Base-by-base conservation (phyloP, 1,140 invertebrate species). In the Drosophila pallidifrons region DNA sequence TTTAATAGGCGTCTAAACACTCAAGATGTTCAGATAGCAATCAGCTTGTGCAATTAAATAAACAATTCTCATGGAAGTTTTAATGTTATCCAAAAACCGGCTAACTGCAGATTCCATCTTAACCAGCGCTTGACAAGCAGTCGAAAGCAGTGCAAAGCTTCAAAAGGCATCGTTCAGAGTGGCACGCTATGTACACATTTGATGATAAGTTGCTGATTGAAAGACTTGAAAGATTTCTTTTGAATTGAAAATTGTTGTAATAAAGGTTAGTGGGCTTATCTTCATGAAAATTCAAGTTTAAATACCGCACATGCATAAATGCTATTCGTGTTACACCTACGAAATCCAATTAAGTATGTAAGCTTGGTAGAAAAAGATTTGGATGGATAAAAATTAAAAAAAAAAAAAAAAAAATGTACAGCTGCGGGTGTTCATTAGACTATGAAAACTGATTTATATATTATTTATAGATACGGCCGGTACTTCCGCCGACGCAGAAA, bases 401-500 rank as follows among this genome's bases (percentile, higher is more conserved):
- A 10, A 32, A 54, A 32, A 32, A 3, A 11, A 5, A 32, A 32
- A 3, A 20, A 25, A 25, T 25, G 3, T 52, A 43, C 41, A 60
- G 10, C 38, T 46, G 47, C 35, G 49, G 41, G 57, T 60, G 41
- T 15, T 32, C 30, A 38, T 11, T 35, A 43, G 46, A 15, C 70
- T 32, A 59, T 72, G 20, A 72, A 66, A 52, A 41, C 8, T 16
- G 41, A 32, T 35, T 41, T 58, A 59, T 58, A 65, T 47, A 38
- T 51, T 67, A 54, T 10, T 30, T 46, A 54, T 69, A 38, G 61
- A 74, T 60, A 54, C 15, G 38, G 30, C 10, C 16, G 38, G n/a
- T 35, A 46, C 41, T 59, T 67, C 57, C 47, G 47, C 57, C 38
- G 49, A 51, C 65, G 45, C 52, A 38, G 20, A 60, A 49, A 35